Conservation (phyloP, 2,797 vertebrate species). For the Anabacerthia variegaticeps region DNA sequence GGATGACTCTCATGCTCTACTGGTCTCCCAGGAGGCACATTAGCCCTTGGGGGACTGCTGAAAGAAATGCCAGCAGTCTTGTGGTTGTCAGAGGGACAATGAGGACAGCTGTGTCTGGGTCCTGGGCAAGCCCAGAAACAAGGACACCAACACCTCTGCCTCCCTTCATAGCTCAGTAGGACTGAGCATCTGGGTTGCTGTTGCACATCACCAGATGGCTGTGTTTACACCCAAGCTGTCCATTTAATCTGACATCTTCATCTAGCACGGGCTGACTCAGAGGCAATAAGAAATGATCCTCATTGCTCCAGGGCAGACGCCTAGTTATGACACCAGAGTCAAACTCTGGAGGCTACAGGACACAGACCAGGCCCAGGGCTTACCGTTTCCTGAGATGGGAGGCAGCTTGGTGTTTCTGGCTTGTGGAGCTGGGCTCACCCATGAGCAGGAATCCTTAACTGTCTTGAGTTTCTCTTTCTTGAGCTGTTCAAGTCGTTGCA, state of each 20-base stretch:
- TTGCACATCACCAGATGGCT: not conserved
- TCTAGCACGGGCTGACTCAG: not conserved
- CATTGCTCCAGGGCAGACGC: not conserved
- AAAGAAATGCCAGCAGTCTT: not conserved
- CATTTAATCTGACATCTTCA: not conserved
- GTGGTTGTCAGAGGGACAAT: not conserved
- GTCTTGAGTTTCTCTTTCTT: conserved; percentile 96
- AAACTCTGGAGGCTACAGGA: not conserved
- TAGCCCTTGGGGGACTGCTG: not conserved
- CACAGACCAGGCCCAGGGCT: conserved; percentile 32
- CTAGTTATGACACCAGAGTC: not conserved
- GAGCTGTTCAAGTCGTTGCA: conserved; percentile 94
- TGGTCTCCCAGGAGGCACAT: not conserved
- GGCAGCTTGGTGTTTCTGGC: conserved; percentile 92
- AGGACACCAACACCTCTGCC: not conserved
- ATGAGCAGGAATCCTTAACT: conserved; percentile 92
- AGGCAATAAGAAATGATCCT: not conserved
- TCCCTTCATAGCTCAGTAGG: not conserved
- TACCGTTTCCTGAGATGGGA: conserved; percentile 91
- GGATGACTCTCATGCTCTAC: not conserved
- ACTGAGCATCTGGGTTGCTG: not conserved
- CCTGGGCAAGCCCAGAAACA: not conserved
- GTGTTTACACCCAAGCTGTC: not conserved
- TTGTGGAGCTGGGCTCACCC: conserved; percentile 86
- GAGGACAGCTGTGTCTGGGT: not conserved